Conservation (phyloP, 2,888 invertebrate species). For the Agriopis aurantiaria region DNA sequence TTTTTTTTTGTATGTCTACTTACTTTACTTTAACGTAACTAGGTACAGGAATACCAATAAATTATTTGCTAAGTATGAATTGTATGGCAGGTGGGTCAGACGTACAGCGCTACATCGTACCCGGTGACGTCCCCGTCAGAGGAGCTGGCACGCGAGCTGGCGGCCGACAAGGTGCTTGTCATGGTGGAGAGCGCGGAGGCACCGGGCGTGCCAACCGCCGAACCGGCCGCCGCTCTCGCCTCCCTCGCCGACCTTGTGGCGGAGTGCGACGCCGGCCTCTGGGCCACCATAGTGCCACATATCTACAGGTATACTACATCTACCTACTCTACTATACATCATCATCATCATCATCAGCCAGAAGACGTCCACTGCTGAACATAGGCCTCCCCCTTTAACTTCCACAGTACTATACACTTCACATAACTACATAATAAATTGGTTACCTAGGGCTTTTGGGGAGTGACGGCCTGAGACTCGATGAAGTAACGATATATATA, state of each 20-base stretch:
- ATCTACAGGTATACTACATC: slow-evolving; percentile 76
- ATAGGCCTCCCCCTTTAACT: no score
- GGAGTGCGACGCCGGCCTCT: slow-evolving; percentile 86
- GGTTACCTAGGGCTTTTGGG: no score
- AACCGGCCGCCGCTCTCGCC: slow-evolving; percentile 54
- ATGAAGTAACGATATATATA: no score
- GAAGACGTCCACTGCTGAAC: no score
- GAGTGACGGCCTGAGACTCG: no score
- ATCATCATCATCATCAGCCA: no score
- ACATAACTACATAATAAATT: no score
- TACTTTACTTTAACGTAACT: no score
- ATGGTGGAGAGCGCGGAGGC: slow-evolving; percentile 71
- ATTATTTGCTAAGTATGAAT: no score
- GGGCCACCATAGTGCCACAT: slow-evolving; percentile 85
- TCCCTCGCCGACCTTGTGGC: slow-evolving; percentile 73
- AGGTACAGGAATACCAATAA: no score
- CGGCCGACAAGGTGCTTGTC: slow-evolving; percentile 70
- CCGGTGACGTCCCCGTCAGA: slow-evolving; percentile 76
- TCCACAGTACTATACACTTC: no score
- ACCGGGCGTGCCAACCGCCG: slow-evolving; percentile 67
- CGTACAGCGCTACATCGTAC: slow-evolving; percentile 72
- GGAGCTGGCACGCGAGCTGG: slow-evolving; percentile 76
- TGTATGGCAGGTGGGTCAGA: slow-evolving; percentile 65
- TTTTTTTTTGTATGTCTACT: background rate
- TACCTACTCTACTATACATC: background rate